phyloP scores from a whole-genome alignment of 2,113 vertebrate genomes.

The Lathamus discolor region DNA sequence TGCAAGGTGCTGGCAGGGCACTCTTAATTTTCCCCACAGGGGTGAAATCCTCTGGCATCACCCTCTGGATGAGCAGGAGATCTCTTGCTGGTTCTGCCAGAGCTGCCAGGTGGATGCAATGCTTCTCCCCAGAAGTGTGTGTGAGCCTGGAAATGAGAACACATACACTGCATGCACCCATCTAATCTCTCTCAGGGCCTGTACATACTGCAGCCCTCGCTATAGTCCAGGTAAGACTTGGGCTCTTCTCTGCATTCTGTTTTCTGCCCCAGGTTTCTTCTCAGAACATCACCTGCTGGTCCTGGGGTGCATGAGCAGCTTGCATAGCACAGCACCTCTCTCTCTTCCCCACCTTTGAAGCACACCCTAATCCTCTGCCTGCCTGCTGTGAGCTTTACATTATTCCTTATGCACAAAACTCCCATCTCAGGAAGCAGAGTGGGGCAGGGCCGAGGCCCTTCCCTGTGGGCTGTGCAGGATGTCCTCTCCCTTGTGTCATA shows the following conservation, averaged over 20 bases:
- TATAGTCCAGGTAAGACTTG: neutral
- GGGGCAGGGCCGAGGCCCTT: fast-evolving
- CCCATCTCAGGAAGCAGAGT: too few species aligned
- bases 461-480: fast-evolving
- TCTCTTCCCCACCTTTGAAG: neutral
- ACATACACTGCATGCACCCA: fast-evolving
- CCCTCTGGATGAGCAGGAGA: neutral
- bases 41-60: neutral
- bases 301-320: neutral
- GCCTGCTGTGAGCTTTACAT: neutral
- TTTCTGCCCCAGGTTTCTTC: neutral
- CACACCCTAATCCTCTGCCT: neutral
- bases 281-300: neutral
- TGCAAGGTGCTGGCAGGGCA: neutral
- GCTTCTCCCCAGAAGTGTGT: neutral
- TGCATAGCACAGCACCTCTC: neutral
- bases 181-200: too few species aligned
- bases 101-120: neutral
- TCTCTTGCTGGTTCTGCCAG: neutral
- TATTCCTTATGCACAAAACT: too few species aligned
- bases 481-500: fast-evolving
- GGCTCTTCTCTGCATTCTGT: neutral
- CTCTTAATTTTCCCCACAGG: neutral
- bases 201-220: too few species aligned
- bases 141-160: neutral